Evolutionary conservation across 1,140 invertebrate species (phyloP).

Genomic region (Hyphantria cunea): DNA sequence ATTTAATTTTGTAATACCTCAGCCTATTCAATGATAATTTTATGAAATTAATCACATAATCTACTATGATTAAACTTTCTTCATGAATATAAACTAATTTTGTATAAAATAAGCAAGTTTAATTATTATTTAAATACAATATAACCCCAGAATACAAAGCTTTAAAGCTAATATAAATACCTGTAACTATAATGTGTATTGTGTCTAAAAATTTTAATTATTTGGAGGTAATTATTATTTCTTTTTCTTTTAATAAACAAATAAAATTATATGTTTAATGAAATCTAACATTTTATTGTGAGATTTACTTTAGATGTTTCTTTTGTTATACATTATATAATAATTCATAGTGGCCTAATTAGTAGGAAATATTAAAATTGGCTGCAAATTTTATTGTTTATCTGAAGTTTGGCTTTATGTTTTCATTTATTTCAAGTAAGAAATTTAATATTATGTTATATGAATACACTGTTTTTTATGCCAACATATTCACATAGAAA

Average conservation of each 20-base stretch:
- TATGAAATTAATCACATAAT: conserved; percentile 21
- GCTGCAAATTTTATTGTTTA: conserved; percentile 6
- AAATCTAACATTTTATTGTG: too few species aligned
- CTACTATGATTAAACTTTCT: not conserved
- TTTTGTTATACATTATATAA: too few species aligned
- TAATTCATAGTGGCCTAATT: conserved; percentile 16
- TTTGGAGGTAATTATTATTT: conserved; percentile 8
- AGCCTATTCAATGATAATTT: conserved; percentile 12
- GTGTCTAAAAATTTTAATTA: conserved; percentile 16
- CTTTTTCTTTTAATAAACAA: too few species aligned
- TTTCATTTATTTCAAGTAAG: too few species aligned
- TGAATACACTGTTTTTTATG: too few species aligned
- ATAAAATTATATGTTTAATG: too few species aligned
- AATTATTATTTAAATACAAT: conserved; percentile 4
- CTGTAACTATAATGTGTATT: conserved; percentile 20
- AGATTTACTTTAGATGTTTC: too few species aligned
- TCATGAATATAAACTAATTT: too few species aligned
- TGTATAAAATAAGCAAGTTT: too few species aligned
- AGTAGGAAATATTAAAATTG: not conserved
- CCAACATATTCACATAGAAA: not conserved
- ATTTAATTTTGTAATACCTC: not conserved
- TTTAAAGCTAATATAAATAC: conserved; percentile 21
- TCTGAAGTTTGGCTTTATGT: conserved; percentile 6
- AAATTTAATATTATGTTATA: too few species aligned
- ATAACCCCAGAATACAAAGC: conserved; percentile 23